Conservation (phyloP, 2,888 invertebrate species). For the Microctonus hyperodae region DNA sequence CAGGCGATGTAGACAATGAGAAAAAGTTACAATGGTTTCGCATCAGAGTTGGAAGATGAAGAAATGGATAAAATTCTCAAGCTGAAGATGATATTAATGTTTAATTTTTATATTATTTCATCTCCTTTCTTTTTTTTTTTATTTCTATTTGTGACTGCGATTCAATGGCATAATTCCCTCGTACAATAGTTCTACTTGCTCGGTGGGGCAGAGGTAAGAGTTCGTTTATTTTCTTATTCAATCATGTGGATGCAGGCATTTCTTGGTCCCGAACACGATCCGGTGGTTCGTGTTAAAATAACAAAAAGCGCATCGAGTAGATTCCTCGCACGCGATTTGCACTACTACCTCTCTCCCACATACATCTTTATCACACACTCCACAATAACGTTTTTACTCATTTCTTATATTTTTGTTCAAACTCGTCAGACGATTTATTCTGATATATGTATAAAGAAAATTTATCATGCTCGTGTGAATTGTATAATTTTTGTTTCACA, state of each 20-base stretch:
- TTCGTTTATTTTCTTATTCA: slow-evolving; percentile 4
- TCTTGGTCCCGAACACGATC: slow-evolving; percentile 62
- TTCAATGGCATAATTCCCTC: neutral
- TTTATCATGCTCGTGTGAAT: neutral
- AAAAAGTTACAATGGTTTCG: neutral
- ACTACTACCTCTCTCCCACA: slow-evolving; percentile 22
- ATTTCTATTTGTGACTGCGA: neutral
- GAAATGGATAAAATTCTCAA: neutral
- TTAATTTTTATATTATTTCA: slow-evolving; percentile 12
- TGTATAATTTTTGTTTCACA: no score
- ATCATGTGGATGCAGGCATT: slow-evolving; percentile 48
- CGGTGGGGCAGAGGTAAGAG: slow-evolving; percentile 20
- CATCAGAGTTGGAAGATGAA: neutral
- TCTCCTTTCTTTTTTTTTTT: neutral
- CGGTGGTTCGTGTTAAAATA: slow-evolving; percentile 39
- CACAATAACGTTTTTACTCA: neutral
- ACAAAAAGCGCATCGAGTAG: slow-evolving; percentile 40
- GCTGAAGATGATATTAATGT: neutral
- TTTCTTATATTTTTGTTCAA: slow-evolving; percentile 4
- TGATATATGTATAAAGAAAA: slow-evolving; percentile 12
- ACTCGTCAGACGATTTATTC: slow-evolving; percentile 1
- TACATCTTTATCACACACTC: slow-evolving; percentile 20
- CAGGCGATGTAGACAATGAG: neutral
- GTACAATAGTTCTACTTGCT: slow-evolving; percentile 1
- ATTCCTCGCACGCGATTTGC: slow-evolving; percentile 16